A percentile compares a stretch with the other conserved stretches of the same genome.
These are phyloP conservation scores for Microtus pennsylvanicus DNA, from an alignment of 2,113 vertebrate species.

Conservation along the genomic window DNA sequence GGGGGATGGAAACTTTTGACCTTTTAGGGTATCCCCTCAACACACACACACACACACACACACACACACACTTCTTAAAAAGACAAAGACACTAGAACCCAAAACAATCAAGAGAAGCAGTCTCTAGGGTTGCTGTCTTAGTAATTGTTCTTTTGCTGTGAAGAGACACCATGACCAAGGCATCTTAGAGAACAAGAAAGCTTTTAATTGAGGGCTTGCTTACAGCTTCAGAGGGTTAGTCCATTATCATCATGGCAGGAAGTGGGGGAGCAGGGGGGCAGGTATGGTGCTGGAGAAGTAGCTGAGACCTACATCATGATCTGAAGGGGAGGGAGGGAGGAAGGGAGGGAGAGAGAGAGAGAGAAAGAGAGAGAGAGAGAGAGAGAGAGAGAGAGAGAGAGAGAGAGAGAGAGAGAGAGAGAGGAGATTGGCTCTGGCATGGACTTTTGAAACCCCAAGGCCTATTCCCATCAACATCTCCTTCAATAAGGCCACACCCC, in stretches of 20 bases:
- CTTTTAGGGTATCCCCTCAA: not conserved
- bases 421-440: not conserved
- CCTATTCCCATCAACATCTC: not conserved
- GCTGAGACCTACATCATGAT: not conserved
- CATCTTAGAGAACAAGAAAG: not conserved
- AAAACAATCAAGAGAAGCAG: not conserved
- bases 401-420: no score
- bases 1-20: not conserved
- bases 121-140: constrained; percentile 1
- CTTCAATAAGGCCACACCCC: not conserved
- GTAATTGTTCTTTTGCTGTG: not conserved
- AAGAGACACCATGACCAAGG: not conserved
- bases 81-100: not conserved
- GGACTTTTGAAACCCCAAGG: not conserved
- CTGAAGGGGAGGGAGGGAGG: not conserved
- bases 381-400: not conserved
- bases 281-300: not conserved
- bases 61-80: not conserved
- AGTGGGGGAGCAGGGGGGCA: not conserved
- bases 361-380: not conserved
- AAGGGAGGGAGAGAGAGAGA: not conserved
- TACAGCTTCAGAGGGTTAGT: no score
- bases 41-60: not conserved
- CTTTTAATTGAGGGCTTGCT: not conserved
- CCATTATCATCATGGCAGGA: not conserved